Percentiles rank a stretch among this genome's conserved stretches.
Conservation (phyloP, 2,797 vertebrate genomes). For the Mus minutoides region DNA sequence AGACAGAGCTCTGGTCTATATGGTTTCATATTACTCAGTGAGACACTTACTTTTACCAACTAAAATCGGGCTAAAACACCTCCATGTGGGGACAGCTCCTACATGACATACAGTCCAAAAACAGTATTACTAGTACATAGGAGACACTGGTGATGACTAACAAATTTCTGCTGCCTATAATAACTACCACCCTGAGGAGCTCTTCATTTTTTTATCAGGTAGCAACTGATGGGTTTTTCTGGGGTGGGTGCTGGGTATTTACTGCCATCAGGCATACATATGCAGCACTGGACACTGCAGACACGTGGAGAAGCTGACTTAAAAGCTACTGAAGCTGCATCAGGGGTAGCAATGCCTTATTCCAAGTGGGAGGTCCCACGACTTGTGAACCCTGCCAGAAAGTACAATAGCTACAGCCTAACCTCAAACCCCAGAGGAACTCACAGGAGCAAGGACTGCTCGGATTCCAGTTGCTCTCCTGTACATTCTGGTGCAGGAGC, state of each 20-base stretch:
- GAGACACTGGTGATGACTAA: neutral
- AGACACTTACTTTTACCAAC: slow-evolving; percentile 10
- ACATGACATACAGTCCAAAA: neutral
- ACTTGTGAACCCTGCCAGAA: neutral
- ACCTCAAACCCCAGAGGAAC: neutral
- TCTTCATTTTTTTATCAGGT: neutral
- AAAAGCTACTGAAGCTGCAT: neutral
- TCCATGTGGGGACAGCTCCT: neutral
- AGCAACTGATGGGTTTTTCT: neutral
- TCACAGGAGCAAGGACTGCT: neutral
- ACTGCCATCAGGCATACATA: neutral
- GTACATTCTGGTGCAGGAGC: neutral
- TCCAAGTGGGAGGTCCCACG: slow-evolving; percentile 24
- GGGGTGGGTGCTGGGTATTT: no score
- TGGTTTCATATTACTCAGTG: neutral
- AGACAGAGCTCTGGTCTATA: neutral
- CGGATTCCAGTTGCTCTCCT: neutral
- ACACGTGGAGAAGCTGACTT: neutral
- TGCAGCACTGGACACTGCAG: neutral
- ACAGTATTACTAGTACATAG: neutral
- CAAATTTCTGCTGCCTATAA: neutral
- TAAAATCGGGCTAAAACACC: slow-evolving; percentile 24
- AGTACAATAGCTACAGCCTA: neutral
- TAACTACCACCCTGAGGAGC: neutral
- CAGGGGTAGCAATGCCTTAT: neutral